Percentiles rank a stretch among this genome's conserved stretches.
These are phyloP conservation scores for Cephalophus harveyi DNA, from an alignment of 2,113 vertebrate genomes.

Conservation along the genomic window DNA sequence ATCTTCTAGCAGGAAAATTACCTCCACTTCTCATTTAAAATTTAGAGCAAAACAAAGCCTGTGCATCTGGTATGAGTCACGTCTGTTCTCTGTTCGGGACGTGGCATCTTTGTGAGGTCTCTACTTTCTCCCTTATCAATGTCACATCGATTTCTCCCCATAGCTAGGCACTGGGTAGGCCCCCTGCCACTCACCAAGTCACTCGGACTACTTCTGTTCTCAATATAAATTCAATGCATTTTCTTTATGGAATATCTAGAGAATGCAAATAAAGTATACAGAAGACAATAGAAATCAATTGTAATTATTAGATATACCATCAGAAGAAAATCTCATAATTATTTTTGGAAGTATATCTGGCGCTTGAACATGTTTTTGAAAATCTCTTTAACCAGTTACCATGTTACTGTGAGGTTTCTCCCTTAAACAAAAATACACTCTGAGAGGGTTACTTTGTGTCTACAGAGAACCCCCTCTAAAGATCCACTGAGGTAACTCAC, in stretches of 20 bases:
- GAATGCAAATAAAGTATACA: neutral
- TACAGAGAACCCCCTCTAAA: neutral
- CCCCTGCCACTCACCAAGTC: neutral
- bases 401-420: neutral
- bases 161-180: rapidly evolving
- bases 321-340: neutral
- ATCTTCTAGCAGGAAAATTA: neutral
- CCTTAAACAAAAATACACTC: neutral
- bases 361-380: neutral
- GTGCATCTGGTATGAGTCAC: neutral
- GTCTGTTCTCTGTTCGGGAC: rapidly evolving
- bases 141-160: no score
- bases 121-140: rapidly evolving
- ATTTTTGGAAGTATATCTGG: neutral
- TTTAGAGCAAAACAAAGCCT: neutral
- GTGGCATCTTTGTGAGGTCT: rapidly evolving
- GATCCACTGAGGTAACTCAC: neutral
- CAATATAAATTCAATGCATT: rapidly evolving
- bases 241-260: neutral
- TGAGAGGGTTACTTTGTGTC: neutral
- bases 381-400: neutral
- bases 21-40: neutral
- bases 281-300: neutral
- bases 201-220: neutral
- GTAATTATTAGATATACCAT: neutral